These are phyloP conservation scores for Hemichromis elongatus DNA, from an alignment of 2,113 vertebrate species.

Conservation along the genomic window DNA sequence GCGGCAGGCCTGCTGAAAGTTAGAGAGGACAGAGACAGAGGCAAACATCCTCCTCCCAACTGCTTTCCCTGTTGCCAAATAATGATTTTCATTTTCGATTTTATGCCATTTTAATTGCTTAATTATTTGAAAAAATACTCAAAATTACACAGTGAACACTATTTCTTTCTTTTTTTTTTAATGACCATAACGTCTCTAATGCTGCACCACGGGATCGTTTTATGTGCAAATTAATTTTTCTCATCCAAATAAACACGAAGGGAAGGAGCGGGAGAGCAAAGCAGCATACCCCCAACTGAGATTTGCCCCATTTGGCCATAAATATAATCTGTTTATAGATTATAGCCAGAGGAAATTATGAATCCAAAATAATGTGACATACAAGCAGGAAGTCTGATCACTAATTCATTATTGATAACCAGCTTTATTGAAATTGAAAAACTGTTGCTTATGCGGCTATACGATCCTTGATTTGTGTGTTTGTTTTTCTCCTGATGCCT, in stretches of 20 bases:
- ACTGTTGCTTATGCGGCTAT: neutral
- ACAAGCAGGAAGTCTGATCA: neutral
- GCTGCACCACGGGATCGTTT: neutral
- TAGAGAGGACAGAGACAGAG: neutral
- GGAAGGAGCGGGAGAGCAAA: neutral
- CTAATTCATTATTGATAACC: neutral
- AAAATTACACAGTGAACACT: neutral
- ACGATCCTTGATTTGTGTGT: neutral
- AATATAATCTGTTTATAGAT: neutral
- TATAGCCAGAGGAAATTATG: neutral
- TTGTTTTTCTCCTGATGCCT: neutral
- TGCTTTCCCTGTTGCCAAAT: neutral
- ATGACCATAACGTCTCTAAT: neutral
- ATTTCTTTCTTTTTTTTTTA: neutral
- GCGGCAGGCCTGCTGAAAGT: neutral
- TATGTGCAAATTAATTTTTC: neutral
- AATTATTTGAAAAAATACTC: neutral
- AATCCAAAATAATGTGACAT: neutral
- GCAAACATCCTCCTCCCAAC: neutral
- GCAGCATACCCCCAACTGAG: neutral
- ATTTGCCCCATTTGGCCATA: conserved; percentile 12
- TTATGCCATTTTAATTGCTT: neutral
- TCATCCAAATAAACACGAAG: neutral
- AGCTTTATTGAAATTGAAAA: neutral
- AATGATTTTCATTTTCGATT: neutral